Evolutionary conservation across 2,113 vertebrate species (phyloP).

Genomic region (Fulmarus glacialis): DNA sequence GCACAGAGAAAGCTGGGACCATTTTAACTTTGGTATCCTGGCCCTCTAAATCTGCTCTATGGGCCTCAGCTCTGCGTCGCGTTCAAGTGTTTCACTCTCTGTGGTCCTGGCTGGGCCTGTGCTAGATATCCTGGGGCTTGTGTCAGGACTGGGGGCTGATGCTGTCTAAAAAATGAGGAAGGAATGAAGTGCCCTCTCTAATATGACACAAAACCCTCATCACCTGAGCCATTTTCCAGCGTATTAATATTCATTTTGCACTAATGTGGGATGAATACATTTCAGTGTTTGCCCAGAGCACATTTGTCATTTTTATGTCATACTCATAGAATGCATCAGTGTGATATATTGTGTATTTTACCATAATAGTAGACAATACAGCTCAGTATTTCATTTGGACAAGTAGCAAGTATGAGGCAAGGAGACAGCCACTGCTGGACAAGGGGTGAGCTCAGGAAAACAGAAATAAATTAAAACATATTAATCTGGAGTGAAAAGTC

Average conservation of each 20-base stretch:
- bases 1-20: not conserved
- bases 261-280: conserved; percentile 67
- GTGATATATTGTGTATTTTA: conserved; percentile 63
- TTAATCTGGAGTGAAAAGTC: conserved; percentile 48
- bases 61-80: not conserved
- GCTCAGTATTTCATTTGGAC: conserved; percentile 36
- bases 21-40: not conserved
- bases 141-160: not conserved
- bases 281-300: conserved; percentile 34
- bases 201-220: conserved; percentile 30
- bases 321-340: conserved; percentile 20
- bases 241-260: conserved; percentile 71
- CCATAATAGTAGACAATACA: conserved; percentile 64
- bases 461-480: conserved; percentile 55
- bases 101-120: not conserved
- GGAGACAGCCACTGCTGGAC: conserved; percentile 10
- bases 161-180: conserved; percentile 2
- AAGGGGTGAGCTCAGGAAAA: conserved; percentile 19
- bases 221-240: conserved; percentile 25
- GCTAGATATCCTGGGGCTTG: not conserved
- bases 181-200: conserved; percentile 38
- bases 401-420: not conserved
- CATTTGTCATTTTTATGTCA: conserved; percentile 55
- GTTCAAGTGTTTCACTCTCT: not conserved
- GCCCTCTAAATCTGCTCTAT: not conserved